phyloP scores from a whole-genome alignment of 2,113 vertebrate genomes.

The Grammomys dolichurus region DNA sequence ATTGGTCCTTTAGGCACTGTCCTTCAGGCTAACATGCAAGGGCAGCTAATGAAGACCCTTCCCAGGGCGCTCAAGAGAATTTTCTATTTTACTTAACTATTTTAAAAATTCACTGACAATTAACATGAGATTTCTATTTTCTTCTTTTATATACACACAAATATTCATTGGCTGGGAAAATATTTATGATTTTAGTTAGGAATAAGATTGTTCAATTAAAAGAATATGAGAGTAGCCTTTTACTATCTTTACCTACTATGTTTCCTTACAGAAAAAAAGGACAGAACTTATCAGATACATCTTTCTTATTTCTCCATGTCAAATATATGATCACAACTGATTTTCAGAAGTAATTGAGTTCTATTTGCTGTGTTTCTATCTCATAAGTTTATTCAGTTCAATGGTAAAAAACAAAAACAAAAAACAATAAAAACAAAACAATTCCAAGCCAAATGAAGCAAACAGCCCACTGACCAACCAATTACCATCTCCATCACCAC shows the following conservation, averaged over 20 bases:
- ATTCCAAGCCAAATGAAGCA: neutral
- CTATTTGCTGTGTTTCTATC: neutral
- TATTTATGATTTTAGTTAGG: conserved; percentile 28
- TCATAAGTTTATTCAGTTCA: conserved; percentile 39
- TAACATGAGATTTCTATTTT: conserved; percentile 3
- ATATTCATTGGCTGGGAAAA: conserved; percentile 1
- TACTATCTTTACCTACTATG: neutral
- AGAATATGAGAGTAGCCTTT: neutral
- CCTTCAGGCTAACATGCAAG: neutral
- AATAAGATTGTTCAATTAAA: conserved; percentile 35
- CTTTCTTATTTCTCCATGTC: neutral
- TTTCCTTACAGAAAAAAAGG: neutral
- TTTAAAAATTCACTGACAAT: conserved; percentile 31
- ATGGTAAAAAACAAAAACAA: conserved; percentile 34
- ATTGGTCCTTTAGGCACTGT: neutral
- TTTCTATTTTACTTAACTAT: conserved; percentile 43
- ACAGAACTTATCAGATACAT: conserved; percentile 21
- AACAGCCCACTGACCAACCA: neutral
- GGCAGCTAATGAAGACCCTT: neutral
- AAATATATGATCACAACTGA: neutral
- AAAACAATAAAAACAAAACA: conserved; percentile 1
- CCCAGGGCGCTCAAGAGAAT: neutral
- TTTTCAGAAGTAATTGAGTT: conserved; percentile 50
- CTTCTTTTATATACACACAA: neutral
- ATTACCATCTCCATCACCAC: neutral